Base-by-base conservation (phyloP, 2,113 vertebrate genomes). In the Brienomyrus brachyistius region DNA sequence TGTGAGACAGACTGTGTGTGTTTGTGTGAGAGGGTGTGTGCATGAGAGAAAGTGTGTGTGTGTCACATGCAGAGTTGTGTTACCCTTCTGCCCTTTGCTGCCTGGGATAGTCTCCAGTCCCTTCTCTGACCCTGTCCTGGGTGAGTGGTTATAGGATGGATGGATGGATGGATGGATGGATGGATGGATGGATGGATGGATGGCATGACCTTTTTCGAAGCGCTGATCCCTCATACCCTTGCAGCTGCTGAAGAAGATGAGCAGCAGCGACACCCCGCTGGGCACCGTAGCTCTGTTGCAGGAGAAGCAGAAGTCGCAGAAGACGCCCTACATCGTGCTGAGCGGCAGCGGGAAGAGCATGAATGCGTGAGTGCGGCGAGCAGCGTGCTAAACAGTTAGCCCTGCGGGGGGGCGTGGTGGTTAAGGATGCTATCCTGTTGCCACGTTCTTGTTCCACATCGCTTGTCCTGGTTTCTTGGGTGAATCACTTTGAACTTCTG, bases 281-380 rank as follows among this genome's bases (percentile, higher is more conserved):
- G 97, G 97, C 87, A 98, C 98, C 0, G 97, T 98, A 91, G 97
- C 97, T 0, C 85, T 98, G 93, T 97, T 98, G n/a, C 98, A 98
- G 92, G 98, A 99, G 93, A 98, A 99, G 91, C 98, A 99, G 93
- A 98, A 98, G 91, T 97, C 98, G 10, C 98, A 98, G 95, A 98
- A 99, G 93, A 98, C 97, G 0, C 97, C 97, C 0, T 98, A 98
- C 92, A 97, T 98, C 1, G 97, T 98, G 47, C 97, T 99, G 19
- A 99, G 98, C 3, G 98, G 98, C 45, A 97, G 97, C 1, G 97
- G 97, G 31, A 98, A 99, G 94, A 98, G 98, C 94, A 98, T 98
- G 97, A 98, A 98, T 0, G 97, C 96, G 95, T 96, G 92, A 93
- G 96, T 94, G 45, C 23, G 1, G 17, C 80, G 5, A 27, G 59